phyloP scores from a whole-genome alignment of 2,888 invertebrate genomes.

The Metacarcinus magister region DNA sequence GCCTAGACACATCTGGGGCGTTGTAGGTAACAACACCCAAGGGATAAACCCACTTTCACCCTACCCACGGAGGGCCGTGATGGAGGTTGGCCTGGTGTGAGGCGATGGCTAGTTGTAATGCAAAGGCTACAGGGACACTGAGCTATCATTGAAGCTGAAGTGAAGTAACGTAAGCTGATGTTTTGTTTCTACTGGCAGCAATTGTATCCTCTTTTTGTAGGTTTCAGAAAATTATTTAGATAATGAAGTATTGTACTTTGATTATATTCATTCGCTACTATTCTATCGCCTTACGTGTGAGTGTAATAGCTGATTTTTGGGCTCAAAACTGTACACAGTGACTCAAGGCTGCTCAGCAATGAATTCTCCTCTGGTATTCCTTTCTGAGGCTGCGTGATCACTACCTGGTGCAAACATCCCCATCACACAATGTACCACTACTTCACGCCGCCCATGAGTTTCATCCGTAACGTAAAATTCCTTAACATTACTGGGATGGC shows the following conservation, averaged over 20 bases:
- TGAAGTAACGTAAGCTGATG: background rate
- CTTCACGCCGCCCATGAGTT: background rate
- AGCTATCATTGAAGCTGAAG: background rate
- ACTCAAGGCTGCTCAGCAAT: background rate
- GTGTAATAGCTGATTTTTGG: background rate
- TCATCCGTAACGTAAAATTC: background rate
- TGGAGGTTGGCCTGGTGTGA: background rate
- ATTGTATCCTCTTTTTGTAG: background rate
- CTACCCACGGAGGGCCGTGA: background rate
- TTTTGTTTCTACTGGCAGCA: background rate
- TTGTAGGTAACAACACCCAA: background rate
- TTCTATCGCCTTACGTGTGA: too few relatives aligned
- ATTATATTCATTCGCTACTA: background rate
- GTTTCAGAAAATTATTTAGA: background rate
- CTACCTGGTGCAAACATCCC: background rate
- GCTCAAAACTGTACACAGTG: background rate
- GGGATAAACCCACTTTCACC: conserved; percentile 35
- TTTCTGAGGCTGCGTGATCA: background rate
- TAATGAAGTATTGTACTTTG: background rate
- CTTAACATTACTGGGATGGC: background rate
- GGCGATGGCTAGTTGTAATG: background rate
- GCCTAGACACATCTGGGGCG: conserved; percentile 37
- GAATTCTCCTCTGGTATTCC: background rate
- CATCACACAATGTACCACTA: background rate
- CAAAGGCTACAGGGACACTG: background rate